Evolutionary conservation across 1,140 invertebrate genomes (phyloP), one percentile per base, ranked within the genome.

Genomic region (Riptortus pedestris): DNA sequence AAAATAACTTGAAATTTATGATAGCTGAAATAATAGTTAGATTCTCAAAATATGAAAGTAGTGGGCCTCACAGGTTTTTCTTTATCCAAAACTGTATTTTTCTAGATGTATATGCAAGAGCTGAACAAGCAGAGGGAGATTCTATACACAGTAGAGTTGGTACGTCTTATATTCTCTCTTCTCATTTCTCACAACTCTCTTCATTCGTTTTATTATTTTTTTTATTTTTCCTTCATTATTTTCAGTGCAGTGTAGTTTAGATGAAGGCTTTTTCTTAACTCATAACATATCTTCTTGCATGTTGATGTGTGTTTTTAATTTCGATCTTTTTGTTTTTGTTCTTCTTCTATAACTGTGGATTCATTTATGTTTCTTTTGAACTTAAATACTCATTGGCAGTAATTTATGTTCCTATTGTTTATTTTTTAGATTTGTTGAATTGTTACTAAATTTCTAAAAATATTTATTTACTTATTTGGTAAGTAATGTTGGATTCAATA

Each of bases 91-190:
- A 33, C 5, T 59, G 22, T 58, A 47, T 58, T 63, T 64, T 66
- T 70, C 57, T 84, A 88, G 84, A 85, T 85, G 77, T 87, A 85
- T 81, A 85, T 86, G 79, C 85, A 89, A 79, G 90, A 92, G 83
- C 84, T 92, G 79, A 89, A 82, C 79, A 88, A 88, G 80, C 86
- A 88, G 77, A 83, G 85, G 79, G 86, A 90, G 79, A 81, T 89
- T 78, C 80, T 89, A 75, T 84, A 88, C 79, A 86, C 86, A 76
- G 85, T 87, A 74, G 86, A 89, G 80, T 79, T 89, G 85, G 86
- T 88, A 86, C 81, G 85, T 69, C 61, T 47, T 43, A 48, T n/a
- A n/a, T 27, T 24, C 12, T 26, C 31, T 43, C 22, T 28, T 55
- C 38, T 58, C 29, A 33, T 28, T 38, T 38, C 51, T 55, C 29